Conservation (phyloP, 2,888 invertebrate species). For the Oscheius sp. region DNA sequence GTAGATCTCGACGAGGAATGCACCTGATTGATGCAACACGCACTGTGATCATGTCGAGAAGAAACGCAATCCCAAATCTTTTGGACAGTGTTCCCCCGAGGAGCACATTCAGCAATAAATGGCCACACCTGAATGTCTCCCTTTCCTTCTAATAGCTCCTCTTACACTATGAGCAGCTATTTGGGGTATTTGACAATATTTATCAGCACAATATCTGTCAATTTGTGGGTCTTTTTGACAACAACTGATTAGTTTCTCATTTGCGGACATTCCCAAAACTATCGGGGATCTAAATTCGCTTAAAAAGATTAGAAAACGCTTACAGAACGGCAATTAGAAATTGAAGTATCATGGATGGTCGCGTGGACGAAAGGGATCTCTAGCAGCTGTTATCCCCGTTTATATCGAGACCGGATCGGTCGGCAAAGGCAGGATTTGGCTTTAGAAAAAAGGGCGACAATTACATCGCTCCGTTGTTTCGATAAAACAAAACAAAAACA, state of each 20-base stretch:
- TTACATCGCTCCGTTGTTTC: no score
- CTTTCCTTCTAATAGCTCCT: no score
- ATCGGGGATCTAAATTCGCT: background rate
- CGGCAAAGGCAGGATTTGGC: no score
- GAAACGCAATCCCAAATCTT: constrained; percentile 67
- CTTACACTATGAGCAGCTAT: constrained; percentile 30
- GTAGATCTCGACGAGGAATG: no score
- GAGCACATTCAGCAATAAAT: constrained; percentile 61
- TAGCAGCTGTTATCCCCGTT: constrained; percentile 5
- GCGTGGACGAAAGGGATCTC: background rate
- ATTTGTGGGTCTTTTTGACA: constrained; percentile 50
- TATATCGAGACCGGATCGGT: background rate
- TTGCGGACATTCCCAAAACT: constrained; percentile 33
- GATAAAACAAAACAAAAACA: background rate
- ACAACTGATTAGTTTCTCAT: constrained; percentile 51
- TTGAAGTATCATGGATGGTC: background rate
- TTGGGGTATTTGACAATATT: constrained; percentile 47
- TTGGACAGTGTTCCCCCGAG: constrained; percentile 57
- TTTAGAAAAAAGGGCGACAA: background rate
- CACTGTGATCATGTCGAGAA: constrained; percentile 60
- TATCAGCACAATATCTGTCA: constrained; percentile 48
- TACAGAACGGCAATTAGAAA: background rate
- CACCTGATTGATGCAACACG: constrained; percentile 62
- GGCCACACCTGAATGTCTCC: constrained; percentile 47
- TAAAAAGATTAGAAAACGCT: background rate